Percentiles rank a stretch among this genome's conserved stretches.
Conservation (phyloP, 2,797 vertebrate genomes). For the Sebastes cheni region DNA sequence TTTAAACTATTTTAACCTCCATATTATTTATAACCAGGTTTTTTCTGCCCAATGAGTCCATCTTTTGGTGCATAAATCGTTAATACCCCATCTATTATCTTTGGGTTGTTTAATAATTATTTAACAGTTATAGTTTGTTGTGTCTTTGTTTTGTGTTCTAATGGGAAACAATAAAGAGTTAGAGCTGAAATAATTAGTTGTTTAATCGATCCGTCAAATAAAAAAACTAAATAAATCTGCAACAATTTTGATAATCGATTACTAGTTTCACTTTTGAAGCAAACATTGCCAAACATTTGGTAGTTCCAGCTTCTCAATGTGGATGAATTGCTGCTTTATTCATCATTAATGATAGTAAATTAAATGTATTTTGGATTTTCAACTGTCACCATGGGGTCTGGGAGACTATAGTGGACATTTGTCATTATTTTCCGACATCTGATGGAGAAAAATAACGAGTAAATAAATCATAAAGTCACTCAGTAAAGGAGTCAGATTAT, state of each 20-base stretch:
- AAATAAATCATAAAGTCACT: not conserved
- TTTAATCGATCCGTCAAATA: accelerated
- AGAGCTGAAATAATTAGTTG: no score
- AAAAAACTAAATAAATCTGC: not conserved
- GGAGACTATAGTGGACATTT: no score
- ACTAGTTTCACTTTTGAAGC: not conserved
- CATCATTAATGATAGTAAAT: not conserved
- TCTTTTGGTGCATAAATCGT: accelerated
- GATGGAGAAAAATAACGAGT: accelerated
- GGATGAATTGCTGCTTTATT: not conserved
- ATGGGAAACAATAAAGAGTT: no score
- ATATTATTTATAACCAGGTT: no score
- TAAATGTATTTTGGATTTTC: not conserved
- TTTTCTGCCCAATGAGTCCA: no score
- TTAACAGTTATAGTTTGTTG: no score
- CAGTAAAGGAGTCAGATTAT: not conserved
- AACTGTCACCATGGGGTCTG: no score
- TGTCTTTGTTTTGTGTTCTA: no score
- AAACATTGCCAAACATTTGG: not conserved
- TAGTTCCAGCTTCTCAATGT: not conserved
- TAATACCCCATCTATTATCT: no score
- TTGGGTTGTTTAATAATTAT: no score
- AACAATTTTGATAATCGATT: not conserved
- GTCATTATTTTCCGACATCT: no score
- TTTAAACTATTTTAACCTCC: no score